Evolutionary conservation across 2,797 vertebrate species (phyloP).

Genomic region (Phrynocephalus guinanensis): DNA sequence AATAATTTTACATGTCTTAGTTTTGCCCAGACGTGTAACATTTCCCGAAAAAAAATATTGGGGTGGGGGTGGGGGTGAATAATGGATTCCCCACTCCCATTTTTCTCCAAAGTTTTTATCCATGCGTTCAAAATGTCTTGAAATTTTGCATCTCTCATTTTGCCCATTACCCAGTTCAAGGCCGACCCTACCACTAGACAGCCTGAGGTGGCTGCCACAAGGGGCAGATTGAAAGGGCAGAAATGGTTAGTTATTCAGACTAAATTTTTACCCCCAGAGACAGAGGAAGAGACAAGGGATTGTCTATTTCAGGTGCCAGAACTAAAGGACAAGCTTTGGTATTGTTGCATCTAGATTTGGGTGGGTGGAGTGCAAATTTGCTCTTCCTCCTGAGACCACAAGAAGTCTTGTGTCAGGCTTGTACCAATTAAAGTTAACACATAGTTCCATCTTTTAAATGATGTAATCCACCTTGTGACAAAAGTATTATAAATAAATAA

Average conservation of each 20-base stretch:
- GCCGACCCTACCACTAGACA: background rate
- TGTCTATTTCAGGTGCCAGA: background rate
- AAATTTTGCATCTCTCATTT: background rate
- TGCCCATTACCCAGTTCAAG: background rate
- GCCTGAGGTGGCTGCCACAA: background rate
- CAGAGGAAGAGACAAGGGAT: background rate
- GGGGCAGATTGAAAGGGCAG: background rate
- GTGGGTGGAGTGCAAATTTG: background rate
- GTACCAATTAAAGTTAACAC: background rate
- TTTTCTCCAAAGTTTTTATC: too few relatives aligned
- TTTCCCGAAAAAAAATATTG: too few relatives aligned
- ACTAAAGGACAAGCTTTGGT: background rate
- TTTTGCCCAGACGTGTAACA: too few relatives aligned
- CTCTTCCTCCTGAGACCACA: background rate
- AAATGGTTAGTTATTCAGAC: background rate
- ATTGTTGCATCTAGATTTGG: background rate
- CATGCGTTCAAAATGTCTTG: too few relatives aligned
- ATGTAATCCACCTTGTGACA: too few relatives aligned
- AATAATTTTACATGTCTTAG: too few relatives aligned
- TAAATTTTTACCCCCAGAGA: background rate
- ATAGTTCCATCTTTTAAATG: background rate
- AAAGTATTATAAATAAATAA: too few relatives aligned
- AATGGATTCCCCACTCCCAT: too few relatives aligned
- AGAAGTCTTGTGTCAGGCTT: background rate
- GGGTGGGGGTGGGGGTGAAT: too few relatives aligned